phyloP scores from a whole-genome alignment of 2,113 vertebrate species.

The Calcarius ornatus region DNA sequence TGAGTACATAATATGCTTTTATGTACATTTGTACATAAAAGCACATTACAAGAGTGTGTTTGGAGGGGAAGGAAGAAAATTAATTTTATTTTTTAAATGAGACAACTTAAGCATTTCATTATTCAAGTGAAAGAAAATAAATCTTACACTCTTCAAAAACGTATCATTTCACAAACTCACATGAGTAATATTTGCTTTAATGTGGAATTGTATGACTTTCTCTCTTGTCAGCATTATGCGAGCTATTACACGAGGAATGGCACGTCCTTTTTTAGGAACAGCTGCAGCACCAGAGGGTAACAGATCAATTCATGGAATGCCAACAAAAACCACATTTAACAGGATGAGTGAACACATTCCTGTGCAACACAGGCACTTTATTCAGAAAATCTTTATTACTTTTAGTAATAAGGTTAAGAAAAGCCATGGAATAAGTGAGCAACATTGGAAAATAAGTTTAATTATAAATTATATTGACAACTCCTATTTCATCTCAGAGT shows the following conservation, averaged over 20 bases:
- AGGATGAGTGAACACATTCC: not conserved
- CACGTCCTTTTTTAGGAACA: not conserved
- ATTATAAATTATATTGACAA: not conserved
- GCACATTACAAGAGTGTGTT: not conserved
- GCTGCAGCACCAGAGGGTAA: not conserved
- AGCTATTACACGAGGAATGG: not conserved
- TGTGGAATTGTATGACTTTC: not conserved
- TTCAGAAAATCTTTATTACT: not conserved
- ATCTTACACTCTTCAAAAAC: not conserved
- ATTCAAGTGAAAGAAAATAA: not conserved
- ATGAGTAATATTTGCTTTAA: not conserved
- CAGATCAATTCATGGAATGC: not conserved
- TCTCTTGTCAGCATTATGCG: not conserved
- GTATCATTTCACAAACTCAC: not conserved
- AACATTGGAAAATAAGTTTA: not conserved
- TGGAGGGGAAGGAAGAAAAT: not conserved
- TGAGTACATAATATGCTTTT: not conserved
- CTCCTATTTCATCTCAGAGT: not conserved
- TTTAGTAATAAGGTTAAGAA: not conserved
- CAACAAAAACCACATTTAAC: not conserved
- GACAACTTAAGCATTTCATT: not conserved
- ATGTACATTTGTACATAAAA: conserved; percentile 9
- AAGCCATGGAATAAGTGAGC: not conserved
- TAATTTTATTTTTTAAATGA: not conserved
- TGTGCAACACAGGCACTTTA: not conserved